A percentile compares a stretch with the other conserved stretches of the same genome.
Conservation (phyloP, 2,113 vertebrate genomes). For the Clarias gariepinus region DNA sequence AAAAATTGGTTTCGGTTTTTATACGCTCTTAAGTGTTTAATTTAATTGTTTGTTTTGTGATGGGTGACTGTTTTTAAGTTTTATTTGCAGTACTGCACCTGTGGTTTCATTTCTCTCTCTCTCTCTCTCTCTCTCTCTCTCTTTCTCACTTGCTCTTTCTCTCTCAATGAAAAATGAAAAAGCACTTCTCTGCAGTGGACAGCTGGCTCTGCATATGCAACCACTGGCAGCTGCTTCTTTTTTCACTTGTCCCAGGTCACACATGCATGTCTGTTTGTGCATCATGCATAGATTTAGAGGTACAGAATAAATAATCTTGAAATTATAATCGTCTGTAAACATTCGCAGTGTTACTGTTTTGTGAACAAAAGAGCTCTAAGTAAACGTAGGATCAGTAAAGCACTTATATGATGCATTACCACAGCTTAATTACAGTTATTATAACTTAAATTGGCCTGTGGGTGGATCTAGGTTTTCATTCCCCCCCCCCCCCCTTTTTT, state of each 20-base stretch:
- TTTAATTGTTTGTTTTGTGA: neutral
- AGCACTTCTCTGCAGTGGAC: constrained; percentile 38
- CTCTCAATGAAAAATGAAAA: neutral
- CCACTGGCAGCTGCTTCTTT: constrained; percentile 54
- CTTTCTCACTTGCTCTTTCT: neutral
- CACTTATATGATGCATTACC: neutral
- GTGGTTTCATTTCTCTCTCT: constrained; percentile 38
- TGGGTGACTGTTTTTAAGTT: neutral
- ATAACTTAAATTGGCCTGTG: neutral
- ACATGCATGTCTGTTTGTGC: constrained; percentile 37
- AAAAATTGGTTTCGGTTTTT: neutral
- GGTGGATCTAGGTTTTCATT: neutral
- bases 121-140: constrained; percentile 20
- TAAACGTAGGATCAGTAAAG: neutral
- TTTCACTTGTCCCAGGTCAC: constrained; percentile 57
- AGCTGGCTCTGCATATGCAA: constrained; percentile 48
- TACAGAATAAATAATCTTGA: constrained; percentile 60
- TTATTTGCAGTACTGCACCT: constrained; percentile 38
- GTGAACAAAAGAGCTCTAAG: neutral
- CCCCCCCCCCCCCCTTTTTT: neutral
- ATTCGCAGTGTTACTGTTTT: neutral
- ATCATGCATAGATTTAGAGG: constrained; percentile 55
- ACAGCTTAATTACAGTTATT: constrained; percentile 16
- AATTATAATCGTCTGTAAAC: neutral
- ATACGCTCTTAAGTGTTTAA: neutral